Conservation (phyloP, 2,113 vertebrate genomes). For the Leptocoma aspasia region DNA sequence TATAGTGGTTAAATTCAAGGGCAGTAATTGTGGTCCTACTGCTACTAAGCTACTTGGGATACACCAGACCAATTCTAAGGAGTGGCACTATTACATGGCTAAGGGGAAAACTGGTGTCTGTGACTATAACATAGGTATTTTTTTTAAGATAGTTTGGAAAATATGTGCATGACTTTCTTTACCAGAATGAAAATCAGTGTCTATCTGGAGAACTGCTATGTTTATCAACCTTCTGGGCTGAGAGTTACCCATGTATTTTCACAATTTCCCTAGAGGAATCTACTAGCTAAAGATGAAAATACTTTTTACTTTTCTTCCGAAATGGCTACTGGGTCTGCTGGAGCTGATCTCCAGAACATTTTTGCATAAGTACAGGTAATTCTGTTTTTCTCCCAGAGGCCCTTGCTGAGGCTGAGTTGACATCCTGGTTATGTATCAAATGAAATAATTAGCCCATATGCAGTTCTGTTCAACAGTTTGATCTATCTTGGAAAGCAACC, state of each 20-base stretch:
- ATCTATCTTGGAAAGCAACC: background rate
- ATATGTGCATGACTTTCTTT: background rate
- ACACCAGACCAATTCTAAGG: background rate
- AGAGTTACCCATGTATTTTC: background rate
- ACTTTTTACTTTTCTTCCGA: background rate
- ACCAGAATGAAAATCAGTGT: background rate
- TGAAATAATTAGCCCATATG: background rate
- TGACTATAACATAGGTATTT: background rate
- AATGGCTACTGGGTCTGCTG: background rate
- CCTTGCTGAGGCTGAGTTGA: background rate
- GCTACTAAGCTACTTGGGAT: background rate
- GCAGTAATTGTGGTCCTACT: background rate
- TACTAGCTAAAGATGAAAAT: background rate
- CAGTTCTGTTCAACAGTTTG: background rate
- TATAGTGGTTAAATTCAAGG: background rate
- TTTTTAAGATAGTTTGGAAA: background rate
- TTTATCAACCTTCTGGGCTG: background rate
- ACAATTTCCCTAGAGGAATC: background rate
- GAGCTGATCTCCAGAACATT: background rate
- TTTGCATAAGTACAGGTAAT: background rate
- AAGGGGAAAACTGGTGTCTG: background rate
- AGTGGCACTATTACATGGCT: background rate
- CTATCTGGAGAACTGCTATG: background rate
- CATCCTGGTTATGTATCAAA: background rate
- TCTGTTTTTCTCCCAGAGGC: background rate